Percentiles rank a stretch among this genome's conserved stretches.
Conservation (phyloP, 2,797 vertebrate species). For the Hydrolagus colliei region DNA sequence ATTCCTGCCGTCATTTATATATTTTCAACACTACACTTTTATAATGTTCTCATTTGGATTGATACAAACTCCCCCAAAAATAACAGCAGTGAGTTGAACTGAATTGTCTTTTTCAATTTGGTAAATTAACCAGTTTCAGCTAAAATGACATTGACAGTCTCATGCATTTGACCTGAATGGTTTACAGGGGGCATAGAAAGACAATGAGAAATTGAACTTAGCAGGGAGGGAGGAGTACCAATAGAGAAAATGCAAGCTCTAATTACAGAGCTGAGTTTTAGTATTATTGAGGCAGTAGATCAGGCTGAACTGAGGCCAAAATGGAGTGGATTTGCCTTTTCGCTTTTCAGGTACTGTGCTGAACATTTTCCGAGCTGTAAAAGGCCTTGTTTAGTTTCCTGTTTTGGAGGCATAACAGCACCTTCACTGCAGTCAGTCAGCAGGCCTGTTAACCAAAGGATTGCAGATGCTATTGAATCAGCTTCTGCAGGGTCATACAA, state of each 20-base stretch:
- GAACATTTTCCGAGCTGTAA: background rate
- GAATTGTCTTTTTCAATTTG: background rate
- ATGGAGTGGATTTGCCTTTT: background rate
- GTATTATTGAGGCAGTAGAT: background rate
- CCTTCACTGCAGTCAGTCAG: background rate
- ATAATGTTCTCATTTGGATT: too few species aligned
- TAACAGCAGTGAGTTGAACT: too few species aligned
- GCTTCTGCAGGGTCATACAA: conserved; percentile 36
- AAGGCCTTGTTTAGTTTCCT: background rate
- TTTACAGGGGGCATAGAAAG: background rate
- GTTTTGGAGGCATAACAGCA: background rate
- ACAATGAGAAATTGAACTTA: too few species aligned
- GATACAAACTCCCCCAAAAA: too few species aligned
- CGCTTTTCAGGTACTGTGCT: background rate
- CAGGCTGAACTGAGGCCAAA: background rate
- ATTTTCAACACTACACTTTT: too few species aligned
- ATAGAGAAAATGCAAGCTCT: background rate
- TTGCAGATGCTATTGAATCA: conserved; percentile 32
- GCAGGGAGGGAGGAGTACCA: too few species aligned
- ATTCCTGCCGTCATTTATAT: too few species aligned
- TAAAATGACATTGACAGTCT: background rate
- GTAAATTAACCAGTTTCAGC: background rate
- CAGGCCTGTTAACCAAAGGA: background rate
- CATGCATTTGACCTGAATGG: background rate
- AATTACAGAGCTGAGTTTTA: background rate